Evolutionary conservation across 2,797 vertebrate species (phyloP).

Genomic region (Australoheros facetus): DNA sequence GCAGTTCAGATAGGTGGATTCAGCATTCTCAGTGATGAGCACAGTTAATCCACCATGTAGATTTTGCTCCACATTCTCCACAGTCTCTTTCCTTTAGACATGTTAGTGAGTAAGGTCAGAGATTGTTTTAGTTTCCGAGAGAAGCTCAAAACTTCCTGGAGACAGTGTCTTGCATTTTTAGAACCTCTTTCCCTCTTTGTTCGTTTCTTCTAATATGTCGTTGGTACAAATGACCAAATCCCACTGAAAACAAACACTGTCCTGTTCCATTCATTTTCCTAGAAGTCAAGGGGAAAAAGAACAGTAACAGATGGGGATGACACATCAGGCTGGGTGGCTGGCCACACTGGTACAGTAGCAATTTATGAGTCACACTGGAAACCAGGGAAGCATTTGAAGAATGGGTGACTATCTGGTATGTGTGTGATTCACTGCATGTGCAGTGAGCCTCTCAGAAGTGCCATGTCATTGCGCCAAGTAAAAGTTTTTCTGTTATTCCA

Average conservation of each 20-base stretch:
- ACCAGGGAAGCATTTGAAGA: slow-evolving; percentile 70
- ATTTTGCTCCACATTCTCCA: slow-evolving; percentile 7
- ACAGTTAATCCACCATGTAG: slow-evolving; percentile 8
- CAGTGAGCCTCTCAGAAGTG: slow-evolving; percentile 55
- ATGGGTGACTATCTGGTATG: slow-evolving; percentile 66
- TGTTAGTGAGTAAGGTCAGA: slow-evolving; percentile 38
- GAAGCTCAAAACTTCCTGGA: slow-evolving; percentile 43
- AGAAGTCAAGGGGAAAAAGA: slow-evolving; percentile 44
- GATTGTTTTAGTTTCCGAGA: slow-evolving; percentile 62
- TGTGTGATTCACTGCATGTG: slow-evolving; percentile 60
- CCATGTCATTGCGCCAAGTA: slow-evolving; percentile 67
- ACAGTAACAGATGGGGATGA: slow-evolving; percentile 61
- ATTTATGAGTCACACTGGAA: slow-evolving; percentile 67
- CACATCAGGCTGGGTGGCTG: slow-evolving; percentile 56
- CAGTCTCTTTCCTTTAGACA: slow-evolving; percentile 18
- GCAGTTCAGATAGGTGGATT: slow-evolving; percentile 3
- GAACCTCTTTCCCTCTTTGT: slow-evolving; percentile 50
- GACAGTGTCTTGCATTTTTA: slow-evolving; percentile 63
- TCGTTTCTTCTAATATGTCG: slow-evolving; percentile 39
- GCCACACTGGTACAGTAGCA: slow-evolving; percentile 54
- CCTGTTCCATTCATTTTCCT: slow-evolving; percentile 72
- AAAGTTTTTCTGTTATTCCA: slow-evolving; percentile 79
- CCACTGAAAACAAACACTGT: slow-evolving; percentile 71
- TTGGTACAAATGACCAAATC: slow-evolving; percentile 51
- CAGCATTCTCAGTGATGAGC: slow-evolving; percentile 12